Base-by-base conservation (phyloP, 2,113 vertebrate genomes). In the Cyprinodon tularosa region DNA sequence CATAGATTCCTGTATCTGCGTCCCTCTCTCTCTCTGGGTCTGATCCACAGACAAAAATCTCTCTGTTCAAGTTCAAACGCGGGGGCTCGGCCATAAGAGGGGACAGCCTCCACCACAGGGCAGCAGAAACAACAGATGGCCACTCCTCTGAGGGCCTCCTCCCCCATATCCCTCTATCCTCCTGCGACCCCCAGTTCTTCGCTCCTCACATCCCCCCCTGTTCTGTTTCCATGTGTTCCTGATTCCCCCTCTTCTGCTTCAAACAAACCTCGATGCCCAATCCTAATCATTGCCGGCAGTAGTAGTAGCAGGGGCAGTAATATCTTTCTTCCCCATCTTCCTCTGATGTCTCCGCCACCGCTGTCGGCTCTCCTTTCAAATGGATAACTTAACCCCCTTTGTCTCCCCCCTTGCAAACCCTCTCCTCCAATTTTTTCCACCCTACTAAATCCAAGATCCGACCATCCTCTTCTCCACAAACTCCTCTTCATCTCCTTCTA, bases 91-190 rank as follows among this genome's bases (percentile, higher is more conserved):
- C 82, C 69, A 64, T 13, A 17, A 68, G 80, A 85, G 78, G 80
- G 39, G 36, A 44, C 72, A 78, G 78, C 70, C 89, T 86, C 73
- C 87, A 84, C 89, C 80, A 20, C 84, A 81, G 89, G 85, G 88
- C 82, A 74, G 89, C 82, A 83, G 88, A 76, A 87, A 90, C 80
- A 90, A 93, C 91, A 92, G 89, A 91, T 93, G 90, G 89, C 78
- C 86, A 87, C 87, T 89, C 89, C 80, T 83, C 88, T 79, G 77
- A 78, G 73, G 76, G 78, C 80, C 80, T 78, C 86, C 86, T 78
- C 86, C 86, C 90, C 88, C 87, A 87, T 62, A 77, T 83, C 82
- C 78, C 37, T 80, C 65, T 72, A 81, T 80, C 85, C 77, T 84
- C 84, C 68, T 64, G 70, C 65, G 22, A 81, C 80, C 69, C 80